These are phyloP conservation scores for Ptilonorhynchus violaceus DNA, from an alignment of 2,113 vertebrate species.

Conservation along the genomic window DNA sequence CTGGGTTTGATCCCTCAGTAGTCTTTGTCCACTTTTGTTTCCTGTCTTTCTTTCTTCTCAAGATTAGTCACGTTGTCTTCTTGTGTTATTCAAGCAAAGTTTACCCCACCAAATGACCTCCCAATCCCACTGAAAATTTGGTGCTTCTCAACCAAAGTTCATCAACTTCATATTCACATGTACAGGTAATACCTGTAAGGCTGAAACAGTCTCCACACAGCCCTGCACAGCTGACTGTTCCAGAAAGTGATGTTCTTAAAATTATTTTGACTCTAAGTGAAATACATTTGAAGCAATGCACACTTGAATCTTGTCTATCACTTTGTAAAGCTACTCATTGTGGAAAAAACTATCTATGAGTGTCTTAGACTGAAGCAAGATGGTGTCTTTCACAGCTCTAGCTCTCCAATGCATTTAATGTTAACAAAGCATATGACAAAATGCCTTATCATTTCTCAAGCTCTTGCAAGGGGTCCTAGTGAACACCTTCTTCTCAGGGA, in stretches of 20 bases:
- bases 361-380: not conserved
- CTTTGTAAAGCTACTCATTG: not conserved
- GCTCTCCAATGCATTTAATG: not conserved
- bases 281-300: not conserved
- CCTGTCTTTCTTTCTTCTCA: not conserved
- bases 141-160: not conserved
- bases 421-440: not conserved
- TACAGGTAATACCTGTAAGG: not conserved
- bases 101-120: not conserved
- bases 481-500: not conserved
- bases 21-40: not conserved
- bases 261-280: not conserved
- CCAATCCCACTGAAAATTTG: not conserved
- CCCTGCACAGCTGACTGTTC: not conserved
- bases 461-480: not conserved
- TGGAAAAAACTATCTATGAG: not conserved
- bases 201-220: not conserved
- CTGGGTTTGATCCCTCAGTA: not conserved
- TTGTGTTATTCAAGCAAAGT: not conserved
- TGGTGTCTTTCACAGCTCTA: not conserved
- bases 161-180: not conserved
- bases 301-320: not conserved
- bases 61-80: not conserved
- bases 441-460: not conserved
- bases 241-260: not conserved